Conservation (phyloP, 2,888 invertebrate species). For the Parascotia fuliginaria region DNA sequence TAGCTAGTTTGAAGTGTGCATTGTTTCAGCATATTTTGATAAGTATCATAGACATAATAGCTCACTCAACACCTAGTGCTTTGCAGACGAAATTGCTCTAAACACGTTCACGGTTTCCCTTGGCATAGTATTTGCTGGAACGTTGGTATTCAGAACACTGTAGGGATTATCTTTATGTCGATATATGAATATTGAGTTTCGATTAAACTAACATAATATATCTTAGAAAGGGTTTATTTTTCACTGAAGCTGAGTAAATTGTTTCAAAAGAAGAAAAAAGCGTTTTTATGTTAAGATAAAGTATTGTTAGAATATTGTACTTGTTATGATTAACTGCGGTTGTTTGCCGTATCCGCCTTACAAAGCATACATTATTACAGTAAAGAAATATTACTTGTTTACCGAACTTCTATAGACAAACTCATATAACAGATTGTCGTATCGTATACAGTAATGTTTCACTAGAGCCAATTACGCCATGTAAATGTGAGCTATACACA, state of each 20-base stretch:
- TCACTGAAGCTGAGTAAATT: no score
- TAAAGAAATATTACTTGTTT: background rate
- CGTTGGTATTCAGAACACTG: constrained; percentile 14
- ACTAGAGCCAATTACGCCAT: no score
- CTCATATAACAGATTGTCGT: background rate
- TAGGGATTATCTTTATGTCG: constrained; percentile 30
- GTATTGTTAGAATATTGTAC: background rate
- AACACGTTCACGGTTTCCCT: constrained; percentile 30
- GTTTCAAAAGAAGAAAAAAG: no score
- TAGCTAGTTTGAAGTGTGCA: constrained; percentile 41
- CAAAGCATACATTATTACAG: background rate
- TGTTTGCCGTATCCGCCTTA: background rate
- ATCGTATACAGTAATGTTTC: background rate
- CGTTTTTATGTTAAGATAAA: background rate
- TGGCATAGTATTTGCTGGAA: constrained; percentile 7
- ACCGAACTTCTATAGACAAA: background rate
- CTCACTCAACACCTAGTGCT: constrained; percentile 20
- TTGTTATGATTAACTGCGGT: background rate
- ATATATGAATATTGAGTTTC: constrained; percentile 26
- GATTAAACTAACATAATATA: no score
- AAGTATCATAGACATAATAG: constrained; percentile 53
- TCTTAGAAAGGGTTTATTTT: no score
- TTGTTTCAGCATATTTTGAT: constrained; percentile 57
- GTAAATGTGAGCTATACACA: no score
- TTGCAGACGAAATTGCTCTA: constrained; percentile 46